Evolutionary conservation across 2,888 invertebrate genomes (phyloP).

Genomic region (Drosophila fungiperda): DNA sequence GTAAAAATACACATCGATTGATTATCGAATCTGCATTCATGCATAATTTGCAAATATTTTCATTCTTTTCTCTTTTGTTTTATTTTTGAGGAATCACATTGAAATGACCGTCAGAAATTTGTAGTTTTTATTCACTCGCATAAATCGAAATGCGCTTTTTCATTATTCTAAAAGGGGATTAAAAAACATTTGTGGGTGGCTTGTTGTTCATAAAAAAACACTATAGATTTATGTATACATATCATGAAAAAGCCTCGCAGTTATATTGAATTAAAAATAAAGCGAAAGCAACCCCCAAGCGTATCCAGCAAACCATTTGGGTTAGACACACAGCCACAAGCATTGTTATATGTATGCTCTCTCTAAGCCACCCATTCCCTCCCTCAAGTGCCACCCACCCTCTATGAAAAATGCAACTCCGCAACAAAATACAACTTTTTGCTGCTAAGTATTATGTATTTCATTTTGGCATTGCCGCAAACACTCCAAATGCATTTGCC

Average conservation of each 20-base stretch:
- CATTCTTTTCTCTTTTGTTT: neutral
- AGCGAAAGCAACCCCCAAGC: constrained; percentile 26
- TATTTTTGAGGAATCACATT: constrained; percentile 1
- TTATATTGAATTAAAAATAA: constrained; percentile 58
- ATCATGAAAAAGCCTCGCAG: constrained; percentile 29
- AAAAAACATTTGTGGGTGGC: constrained; percentile 44
- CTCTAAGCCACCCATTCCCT: neutral
- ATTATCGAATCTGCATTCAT: constrained; percentile 50
- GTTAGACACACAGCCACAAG: constrained; percentile 6
- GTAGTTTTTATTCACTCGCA: constrained; percentile 28
- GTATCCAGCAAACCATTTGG: constrained; percentile 14
- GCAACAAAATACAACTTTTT: constrained; percentile 70
- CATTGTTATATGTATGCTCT: constrained; percentile 20
- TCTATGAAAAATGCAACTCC: constrained; percentile 66
- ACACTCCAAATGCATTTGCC: constrained; percentile 79
- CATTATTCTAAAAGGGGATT: constrained; percentile 76
- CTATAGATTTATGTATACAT: neutral
- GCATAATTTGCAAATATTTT: constrained; percentile 45
- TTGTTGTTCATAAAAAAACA: neutral
- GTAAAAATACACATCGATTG: constrained; percentile 32
- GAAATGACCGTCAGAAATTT: constrained; percentile 30
- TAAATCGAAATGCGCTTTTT: constrained; percentile 45
- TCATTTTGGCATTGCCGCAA: constrained; percentile 78
- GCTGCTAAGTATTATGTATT: constrained; percentile 78
- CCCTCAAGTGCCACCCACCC: neutral